Evolutionary conservation across 37 sponge, comb jelly and placozoan species (phyloP), one percentile per base, ranked within the genome.

Genomic region (Beroe forskalii): DNA sequence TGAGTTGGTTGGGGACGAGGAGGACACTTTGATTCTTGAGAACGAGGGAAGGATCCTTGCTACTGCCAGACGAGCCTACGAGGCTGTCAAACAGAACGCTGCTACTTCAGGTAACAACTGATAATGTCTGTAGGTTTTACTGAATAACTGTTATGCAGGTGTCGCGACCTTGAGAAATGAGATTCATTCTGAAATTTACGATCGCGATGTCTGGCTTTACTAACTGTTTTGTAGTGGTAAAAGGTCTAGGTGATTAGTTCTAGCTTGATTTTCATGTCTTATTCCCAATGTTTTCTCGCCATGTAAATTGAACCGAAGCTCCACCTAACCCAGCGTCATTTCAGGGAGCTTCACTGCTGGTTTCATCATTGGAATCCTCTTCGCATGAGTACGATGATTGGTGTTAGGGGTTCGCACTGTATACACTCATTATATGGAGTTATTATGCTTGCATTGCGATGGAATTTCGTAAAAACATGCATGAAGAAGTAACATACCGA

Each of bases 31-130:
- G 39, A 1, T 72, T 3, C 39, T 72, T 20, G 75, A 72, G 40
- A 72, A 72, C 22, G 75, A 72, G 75, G 75, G 75, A 4, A 32
- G 40, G 22, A 1, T 72, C 6, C 12, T 30, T 6, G 75, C 75
- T 72, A 72, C 75, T 3, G 75, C 75, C 8, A 72, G 75, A 72
- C 37, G 75, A 72, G 75, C 40, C 19, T 72, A 72, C 39, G 75
- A 72, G 37, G 40, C 37, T 2, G 12, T 72, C 40, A 72, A 72
- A 72, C 75, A 72, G 40, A 72, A 72, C 22, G 75, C 75, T 20
- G 75, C 75, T 6, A 72, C 75, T 38, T 72, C 75, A 72, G 75
- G 75, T 72, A 39, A 66, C 8, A 20, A 55, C 27, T 66, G 8
- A 24, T n/a, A 6, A 66, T 25, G 8, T n/a, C 20, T 66, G 67